Conservation (phyloP, 2,888 invertebrate genomes). For the Apotomis betuletana region DNA sequence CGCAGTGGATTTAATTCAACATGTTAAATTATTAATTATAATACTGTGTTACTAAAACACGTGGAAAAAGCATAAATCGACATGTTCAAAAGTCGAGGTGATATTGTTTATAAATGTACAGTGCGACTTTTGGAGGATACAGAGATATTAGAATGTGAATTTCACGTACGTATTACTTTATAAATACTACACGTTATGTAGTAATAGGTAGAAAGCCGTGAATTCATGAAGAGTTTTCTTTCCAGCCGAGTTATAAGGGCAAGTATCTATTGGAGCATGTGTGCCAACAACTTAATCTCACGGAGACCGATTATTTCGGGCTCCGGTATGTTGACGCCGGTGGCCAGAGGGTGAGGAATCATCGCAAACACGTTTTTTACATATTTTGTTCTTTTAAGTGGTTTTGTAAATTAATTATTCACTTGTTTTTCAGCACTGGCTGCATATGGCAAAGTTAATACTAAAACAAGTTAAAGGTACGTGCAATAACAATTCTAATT, state of each 20-base stretch:
- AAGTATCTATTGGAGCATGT: constrained; percentile 95
- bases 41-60: constrained; percentile 34
- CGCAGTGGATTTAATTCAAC: constrained; percentile 45
- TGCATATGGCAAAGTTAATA: constrained; percentile 95
- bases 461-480: constrained; percentile 96
- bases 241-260: constrained; percentile 94
- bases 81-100: constrained; percentile 88
- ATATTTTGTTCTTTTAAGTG: neutral
- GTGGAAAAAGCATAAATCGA: constrained; percentile 47
- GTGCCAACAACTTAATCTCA: constrained; percentile 94
- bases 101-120: constrained; percentile 93
- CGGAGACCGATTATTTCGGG: constrained; percentile 97
- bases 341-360: constrained; percentile 91
- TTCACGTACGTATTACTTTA: constrained; percentile 83
- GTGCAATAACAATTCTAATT: constrained; percentile 36
- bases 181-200: constrained; percentile 10
- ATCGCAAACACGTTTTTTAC: constrained; percentile 4
- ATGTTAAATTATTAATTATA: constrained; percentile 48
- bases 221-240: constrained; percentile 50
- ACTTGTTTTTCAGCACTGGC: constrained; percentile 91
- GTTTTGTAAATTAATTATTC: constrained; percentile 2
- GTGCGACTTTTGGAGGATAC: constrained; percentile 95
- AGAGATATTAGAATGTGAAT: constrained; percentile 96
- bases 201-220: constrained; percentile 1
- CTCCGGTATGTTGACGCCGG: constrained; percentile 94